These are phyloP conservation scores for Loripinus fragilis DNA, from an alignment of 2,888 invertebrate genomes.

Conservation along the genomic window DNA sequence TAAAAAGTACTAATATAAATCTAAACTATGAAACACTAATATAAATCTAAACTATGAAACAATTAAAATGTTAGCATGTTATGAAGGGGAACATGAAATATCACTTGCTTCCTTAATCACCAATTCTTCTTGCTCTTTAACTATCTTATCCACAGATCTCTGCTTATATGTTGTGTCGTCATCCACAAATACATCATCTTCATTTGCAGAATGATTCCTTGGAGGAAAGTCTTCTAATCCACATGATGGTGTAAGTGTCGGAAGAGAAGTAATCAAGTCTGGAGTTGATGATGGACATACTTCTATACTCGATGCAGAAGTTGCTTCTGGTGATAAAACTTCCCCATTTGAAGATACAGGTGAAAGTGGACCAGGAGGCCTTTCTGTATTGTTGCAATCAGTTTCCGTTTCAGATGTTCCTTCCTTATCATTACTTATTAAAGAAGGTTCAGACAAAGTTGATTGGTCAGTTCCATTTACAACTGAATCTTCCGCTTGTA, in stretches of 20 bases:
- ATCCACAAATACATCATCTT: not conserved
- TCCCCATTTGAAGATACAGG: too few species aligned
- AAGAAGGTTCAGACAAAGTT: too few species aligned
- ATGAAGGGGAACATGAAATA: constrained; percentile 12
- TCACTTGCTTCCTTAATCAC: not conserved
- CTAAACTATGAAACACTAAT: too few species aligned
- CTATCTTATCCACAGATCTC: not conserved
- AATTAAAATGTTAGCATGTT: constrained; percentile 5
- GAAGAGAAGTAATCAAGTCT: constrained; percentile 1
- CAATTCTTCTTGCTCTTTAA: not conserved
- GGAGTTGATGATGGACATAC: not conserved
- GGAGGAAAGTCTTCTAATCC: not conserved
- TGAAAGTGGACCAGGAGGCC: too few species aligned
- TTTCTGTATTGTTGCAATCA: too few species aligned
- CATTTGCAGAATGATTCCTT: not conserved
- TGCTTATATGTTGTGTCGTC: not conserved
- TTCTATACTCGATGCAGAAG: too few species aligned
- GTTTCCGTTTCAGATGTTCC: too few species aligned
- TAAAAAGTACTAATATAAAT: too few species aligned
- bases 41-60: not conserved
- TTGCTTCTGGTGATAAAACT: too few species aligned
- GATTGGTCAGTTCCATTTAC: too few species aligned
- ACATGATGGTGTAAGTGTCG: not conserved
- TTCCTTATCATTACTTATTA: too few species aligned
- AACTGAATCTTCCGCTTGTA: too few species aligned